Base-by-base conservation (phyloP, 2,888 invertebrate species). In the Caenorhabditis wallacei region DNA sequence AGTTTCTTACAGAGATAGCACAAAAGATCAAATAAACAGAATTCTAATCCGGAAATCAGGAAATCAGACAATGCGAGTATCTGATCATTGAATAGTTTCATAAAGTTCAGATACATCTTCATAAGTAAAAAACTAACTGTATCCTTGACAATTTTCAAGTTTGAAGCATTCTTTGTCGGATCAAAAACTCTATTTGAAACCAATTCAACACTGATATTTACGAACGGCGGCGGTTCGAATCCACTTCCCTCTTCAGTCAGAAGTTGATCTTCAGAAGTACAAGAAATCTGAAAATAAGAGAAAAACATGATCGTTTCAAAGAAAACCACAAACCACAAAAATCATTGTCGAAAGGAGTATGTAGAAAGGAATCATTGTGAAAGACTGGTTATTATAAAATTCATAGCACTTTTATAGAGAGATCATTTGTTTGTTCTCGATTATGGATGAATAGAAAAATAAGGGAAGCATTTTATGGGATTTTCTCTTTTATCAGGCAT, bases 101-200 rank as follows among this genome's bases (percentile, higher is more conserved):
- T 4, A 8, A 10, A 30, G 30, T 30, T 30, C 30, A 5, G 30
- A 8, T 3, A 30, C 3, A 30, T 8, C 8, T n/a, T n/a, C n/a
- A n/a, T n/a, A n/a, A n/a, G n/a, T 4, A 13, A 16, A 43, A n/a
- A 48, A 48, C 71, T 59, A 46, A 81, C 69, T 37, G 81, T 57
- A 37, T 75, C 74, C 10, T 75, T 75, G 7, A 81, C 63, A 57
- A 70, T 81, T 40, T 75, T 81, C 75, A 70, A 43, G 22, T 81
- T 81, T 5, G 75, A 69, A 10, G 51, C 63, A 64, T 81, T 81
- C 54, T 81, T 81, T 20, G 57, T 57, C 18, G 81, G 81, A 61
- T 81, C 81, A 26, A 75, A 81, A 16, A 35, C 18, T n/a, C 75
- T 11, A n/a, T 64, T 64, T 5, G 75, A 61, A 16, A 81, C 81